These are phyloP conservation scores for Leptopilina clavipes DNA, from an alignment of 1,140 invertebrate species.

Conservation along the genomic window DNA sequence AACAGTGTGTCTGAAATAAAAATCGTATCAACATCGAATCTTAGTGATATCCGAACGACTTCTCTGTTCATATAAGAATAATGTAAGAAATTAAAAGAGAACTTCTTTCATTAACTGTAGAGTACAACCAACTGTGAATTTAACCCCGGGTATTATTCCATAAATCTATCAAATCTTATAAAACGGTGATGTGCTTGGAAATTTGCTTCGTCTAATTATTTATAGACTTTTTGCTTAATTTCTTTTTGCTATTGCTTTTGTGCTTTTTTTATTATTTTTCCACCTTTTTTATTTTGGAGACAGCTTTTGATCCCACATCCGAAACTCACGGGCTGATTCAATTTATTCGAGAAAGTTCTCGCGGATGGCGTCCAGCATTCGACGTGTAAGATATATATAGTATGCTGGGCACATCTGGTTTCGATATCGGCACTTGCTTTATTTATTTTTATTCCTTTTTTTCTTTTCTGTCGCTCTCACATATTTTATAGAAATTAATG, in stretches of 20 bases:
- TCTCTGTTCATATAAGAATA: constrained; percentile 11
- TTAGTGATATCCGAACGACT: constrained; percentile 15
- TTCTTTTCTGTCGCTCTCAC: background rate
- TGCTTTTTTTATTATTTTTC: constrained; percentile 7
- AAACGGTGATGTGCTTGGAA: background rate
- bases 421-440: constrained; percentile 39
- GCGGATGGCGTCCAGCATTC: constrained; percentile 37
- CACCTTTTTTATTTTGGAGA: background rate
- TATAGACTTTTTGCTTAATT: background rate
- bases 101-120: constrained; percentile 24
- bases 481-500: background rate
- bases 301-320: constrained; percentile 42
- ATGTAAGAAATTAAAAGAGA: background rate
- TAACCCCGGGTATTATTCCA: constrained; percentile 2
- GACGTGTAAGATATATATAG: constrained; percentile 3
- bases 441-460: background rate
- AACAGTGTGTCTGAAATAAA: background rate
- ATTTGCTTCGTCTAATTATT: background rate
- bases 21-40: constrained; percentile 21
- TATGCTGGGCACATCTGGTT: constrained; percentile 34
- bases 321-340: constrained; percentile 49
- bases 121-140: constrained; percentile 29
- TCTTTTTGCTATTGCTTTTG: constrained; percentile 26
- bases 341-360: constrained; percentile 58
- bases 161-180: background rate